Evolutionary conservation across 2,888 invertebrate species (phyloP).

Genomic region (Hyppa rectilinea): DNA sequence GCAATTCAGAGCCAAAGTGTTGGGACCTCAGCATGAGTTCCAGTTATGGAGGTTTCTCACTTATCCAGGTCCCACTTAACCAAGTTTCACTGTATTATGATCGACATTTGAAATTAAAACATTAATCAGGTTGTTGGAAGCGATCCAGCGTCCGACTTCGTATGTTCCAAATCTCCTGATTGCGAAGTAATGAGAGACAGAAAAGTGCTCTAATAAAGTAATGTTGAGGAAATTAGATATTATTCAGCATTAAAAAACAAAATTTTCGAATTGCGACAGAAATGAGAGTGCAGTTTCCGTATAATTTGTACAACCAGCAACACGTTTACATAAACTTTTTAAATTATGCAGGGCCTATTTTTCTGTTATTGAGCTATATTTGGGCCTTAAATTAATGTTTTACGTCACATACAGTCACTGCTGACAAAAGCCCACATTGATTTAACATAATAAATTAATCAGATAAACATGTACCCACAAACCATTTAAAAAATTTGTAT

Average conservation of each 20-base stretch:
- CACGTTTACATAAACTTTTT: slow-evolving; percentile 33
- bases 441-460: slow-evolving; percentile 4
- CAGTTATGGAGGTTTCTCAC: no score
- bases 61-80: no score
- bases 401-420: neutral
- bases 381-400: neutral
- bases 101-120: slow-evolving; percentile 31
- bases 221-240: slow-evolving; percentile 36
- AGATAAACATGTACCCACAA: neutral
- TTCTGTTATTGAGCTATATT: neutral
- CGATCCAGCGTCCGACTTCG: slow-evolving; percentile 15
- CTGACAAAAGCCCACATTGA: neutral
- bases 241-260: slow-evolving; percentile 24
- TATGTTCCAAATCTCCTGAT: slow-evolving; percentile 35
- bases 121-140: slow-evolving; percentile 42
- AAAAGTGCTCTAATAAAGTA: slow-evolving; percentile 25
- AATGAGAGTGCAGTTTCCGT: slow-evolving; percentile 20
- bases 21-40: no score
- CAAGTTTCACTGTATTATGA: no score
- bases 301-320: slow-evolving; percentile 18
- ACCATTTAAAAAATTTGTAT: slow-evolving; percentile 25
- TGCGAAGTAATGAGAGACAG: slow-evolving; percentile 35
- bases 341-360: slow-evolving; percentile 13
- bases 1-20: no score
- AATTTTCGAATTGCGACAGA: slow-evolving; percentile 33